A percentile compares a stretch with the other conserved stretches of the same genome.
These are phyloP conservation scores for Xenopus borealis DNA, from an alignment of 2,113 vertebrate species.

Conservation along the genomic window DNA sequence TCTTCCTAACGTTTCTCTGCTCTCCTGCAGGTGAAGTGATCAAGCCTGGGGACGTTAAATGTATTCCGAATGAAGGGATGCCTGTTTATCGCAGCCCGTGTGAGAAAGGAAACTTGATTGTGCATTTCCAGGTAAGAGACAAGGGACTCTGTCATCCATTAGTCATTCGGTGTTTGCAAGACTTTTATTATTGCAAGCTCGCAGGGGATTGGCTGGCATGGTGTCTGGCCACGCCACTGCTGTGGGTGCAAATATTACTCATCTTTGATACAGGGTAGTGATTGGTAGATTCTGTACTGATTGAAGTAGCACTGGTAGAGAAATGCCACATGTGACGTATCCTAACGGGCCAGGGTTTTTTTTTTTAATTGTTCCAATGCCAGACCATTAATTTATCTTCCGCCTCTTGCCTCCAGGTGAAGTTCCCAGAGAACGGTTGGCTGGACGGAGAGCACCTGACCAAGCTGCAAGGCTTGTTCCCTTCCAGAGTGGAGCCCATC, in stretches of 20 bases:
- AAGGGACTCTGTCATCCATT: no score
- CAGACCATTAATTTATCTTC: neutral
- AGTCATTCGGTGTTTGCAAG: no score
- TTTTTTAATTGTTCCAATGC: neutral
- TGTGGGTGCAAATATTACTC: no score
- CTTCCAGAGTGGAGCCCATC: slow-evolving; percentile 49
- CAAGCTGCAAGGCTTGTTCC: slow-evolving; percentile 58
- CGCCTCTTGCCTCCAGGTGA: slow-evolving; percentile 46
- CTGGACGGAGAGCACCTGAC: slow-evolving; percentile 49
- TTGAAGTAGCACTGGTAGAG: neutral
- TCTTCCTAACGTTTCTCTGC: no score
- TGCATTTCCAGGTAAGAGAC: slow-evolving; percentile 58
- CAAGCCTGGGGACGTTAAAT: slow-evolving; percentile 55
- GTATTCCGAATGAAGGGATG: slow-evolving; percentile 62
- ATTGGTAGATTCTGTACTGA: no score
- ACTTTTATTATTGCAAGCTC: no score
- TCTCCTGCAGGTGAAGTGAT: slow-evolving; percentile 54
- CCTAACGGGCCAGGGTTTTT: no score
- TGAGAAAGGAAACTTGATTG: slow-evolving; percentile 59
- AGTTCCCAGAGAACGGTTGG: slow-evolving; percentile 59
- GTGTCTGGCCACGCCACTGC: no score
- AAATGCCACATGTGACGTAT: no score
- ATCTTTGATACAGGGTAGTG: no score
- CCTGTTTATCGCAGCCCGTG: slow-evolving; percentile 55
- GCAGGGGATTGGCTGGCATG: no score